Base-by-base conservation (phyloP, 2,888 invertebrate species). In the Cotesia congregata region DNA sequence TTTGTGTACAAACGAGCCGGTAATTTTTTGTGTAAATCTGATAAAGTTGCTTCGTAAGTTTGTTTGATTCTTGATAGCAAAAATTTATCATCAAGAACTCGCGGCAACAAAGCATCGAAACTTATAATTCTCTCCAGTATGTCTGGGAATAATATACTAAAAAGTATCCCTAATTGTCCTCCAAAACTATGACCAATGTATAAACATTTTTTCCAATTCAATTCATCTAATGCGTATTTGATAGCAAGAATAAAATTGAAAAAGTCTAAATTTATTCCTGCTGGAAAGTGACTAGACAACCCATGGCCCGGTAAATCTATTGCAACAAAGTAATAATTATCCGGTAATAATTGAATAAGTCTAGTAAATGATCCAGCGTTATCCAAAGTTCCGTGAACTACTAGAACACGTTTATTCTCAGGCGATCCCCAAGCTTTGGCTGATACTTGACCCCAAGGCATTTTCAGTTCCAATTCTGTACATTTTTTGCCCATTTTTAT, bases 371-470 rank as follows among this genome's bases (percentile, higher is more conserved):
- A 82, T 40, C 90, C 90, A 62, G 89, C 88, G 82, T 91, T 91
- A 80, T 91, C 91, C 79, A 85, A 64, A 3, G 79, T 75, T 39
- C 91, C 91, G 80, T 91, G 91, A 41, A 85, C 84, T 7, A 85
- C 39, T 5, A 88, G 74, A 6, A 88, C 82, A 61, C 65, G 74
- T 83, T 82, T 59, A 79, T 86, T 75, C 20, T 86, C 78, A 6
- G 85, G 82, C 6, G 83, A 79, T 7, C 90, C 90, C 80, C 86
- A 86, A 3, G 86, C 73, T 90, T 90, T 90, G 90, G 92, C 89
- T 79, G 92, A 90, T 60, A 93, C 83, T 79, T 91, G 89, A 64
- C 93, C 93, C 93, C 93, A 93, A 3, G 93, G 92, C 0, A 91
- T 91, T 0, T 88, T 81, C 2, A 92, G 84, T 75, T 85, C 86